A percentile compares a stretch with the other conserved stretches of the same genome.
Evolutionary conservation across 2,113 vertebrate species (phyloP).

Genomic region (Hyperopisus bebe): DNA sequence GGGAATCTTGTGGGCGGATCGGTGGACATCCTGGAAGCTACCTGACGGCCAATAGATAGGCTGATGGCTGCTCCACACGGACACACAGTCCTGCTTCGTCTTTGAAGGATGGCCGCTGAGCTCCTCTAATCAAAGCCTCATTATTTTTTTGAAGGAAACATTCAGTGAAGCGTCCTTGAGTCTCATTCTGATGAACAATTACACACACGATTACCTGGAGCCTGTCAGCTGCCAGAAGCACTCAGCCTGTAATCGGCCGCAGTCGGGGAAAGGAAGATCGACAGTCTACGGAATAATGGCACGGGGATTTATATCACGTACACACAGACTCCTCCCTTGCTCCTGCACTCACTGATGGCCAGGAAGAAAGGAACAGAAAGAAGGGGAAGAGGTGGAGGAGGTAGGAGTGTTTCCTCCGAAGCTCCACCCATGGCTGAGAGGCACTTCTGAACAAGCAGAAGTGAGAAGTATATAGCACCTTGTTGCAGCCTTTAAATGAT

Average conservation of each 20-base stretch:
- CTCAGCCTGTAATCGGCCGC: not conserved
- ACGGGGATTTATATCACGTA: not conserved
- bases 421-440: not conserved
- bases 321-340: not conserved
- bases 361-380: not conserved
- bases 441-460: not conserved
- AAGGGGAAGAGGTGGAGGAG: not conserved
- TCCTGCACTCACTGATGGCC: not conserved
- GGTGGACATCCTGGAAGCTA: not conserved
- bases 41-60: not conserved
- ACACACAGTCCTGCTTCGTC: not conserved
- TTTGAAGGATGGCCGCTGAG: constrained; percentile 5
- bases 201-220: constrained; percentile 19
- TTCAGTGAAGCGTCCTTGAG: not conserved
- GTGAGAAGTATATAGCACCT: not conserved
- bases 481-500: not conserved
- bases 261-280: not conserved
- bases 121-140: not conserved
- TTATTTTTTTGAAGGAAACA: not conserved
- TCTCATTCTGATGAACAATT: constrained; percentile 20
- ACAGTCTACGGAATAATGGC: not conserved
- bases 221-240: constrained; percentile 12
- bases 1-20: not conserved
- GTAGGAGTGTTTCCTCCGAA: not conserved
- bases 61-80: not conserved